Percentiles rank a stretch among this genome's conserved stretches.
These are phyloP conservation scores for Folsomia manolachei DNA, from an alignment of 2,888 invertebrate species.

Conservation along the genomic window DNA sequence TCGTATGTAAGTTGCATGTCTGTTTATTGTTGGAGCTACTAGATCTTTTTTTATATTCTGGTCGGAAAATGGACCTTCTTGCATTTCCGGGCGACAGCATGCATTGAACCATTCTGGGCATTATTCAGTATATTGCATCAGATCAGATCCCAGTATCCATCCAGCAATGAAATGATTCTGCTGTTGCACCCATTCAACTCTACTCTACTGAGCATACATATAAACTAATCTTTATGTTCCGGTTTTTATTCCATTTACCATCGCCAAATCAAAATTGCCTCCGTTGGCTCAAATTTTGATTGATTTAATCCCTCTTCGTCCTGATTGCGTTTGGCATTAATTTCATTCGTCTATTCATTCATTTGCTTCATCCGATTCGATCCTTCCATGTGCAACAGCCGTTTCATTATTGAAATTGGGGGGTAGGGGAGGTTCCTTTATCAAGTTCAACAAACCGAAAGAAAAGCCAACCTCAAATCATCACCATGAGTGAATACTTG, in stretches of 20 bases:
- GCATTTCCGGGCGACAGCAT: not conserved
- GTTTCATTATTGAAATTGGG: not conserved
- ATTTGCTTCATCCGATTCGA: not conserved
- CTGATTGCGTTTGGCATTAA: not conserved
- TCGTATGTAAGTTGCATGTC: too few relatives aligned
- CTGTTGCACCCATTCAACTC: not conserved
- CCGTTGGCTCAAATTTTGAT: conserved; percentile 2
- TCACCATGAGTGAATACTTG: too few relatives aligned
- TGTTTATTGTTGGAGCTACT: too few relatives aligned
- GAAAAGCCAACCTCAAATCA: not conserved
- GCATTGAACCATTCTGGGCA: not conserved
- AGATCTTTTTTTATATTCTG: too few relatives aligned
- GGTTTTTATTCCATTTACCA: not conserved
- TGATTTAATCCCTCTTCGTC: conserved; percentile 3
- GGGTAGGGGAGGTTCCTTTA: too few relatives aligned
- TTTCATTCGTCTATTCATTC: too few relatives aligned
- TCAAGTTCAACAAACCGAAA: not conserved
- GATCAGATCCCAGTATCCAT: too few relatives aligned
- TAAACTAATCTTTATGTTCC: not conserved
- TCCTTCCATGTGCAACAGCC: not conserved
- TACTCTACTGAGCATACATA: not conserved
- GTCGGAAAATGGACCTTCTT: too few relatives aligned
- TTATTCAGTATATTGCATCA: too few relatives aligned
- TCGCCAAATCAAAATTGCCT: not conserved
- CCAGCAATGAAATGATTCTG: not conserved